Evolutionary conservation across 2,797 vertebrate species (phyloP), one percentile per base, ranked within the genome.

Genomic region (Platalea minor): DNA sequence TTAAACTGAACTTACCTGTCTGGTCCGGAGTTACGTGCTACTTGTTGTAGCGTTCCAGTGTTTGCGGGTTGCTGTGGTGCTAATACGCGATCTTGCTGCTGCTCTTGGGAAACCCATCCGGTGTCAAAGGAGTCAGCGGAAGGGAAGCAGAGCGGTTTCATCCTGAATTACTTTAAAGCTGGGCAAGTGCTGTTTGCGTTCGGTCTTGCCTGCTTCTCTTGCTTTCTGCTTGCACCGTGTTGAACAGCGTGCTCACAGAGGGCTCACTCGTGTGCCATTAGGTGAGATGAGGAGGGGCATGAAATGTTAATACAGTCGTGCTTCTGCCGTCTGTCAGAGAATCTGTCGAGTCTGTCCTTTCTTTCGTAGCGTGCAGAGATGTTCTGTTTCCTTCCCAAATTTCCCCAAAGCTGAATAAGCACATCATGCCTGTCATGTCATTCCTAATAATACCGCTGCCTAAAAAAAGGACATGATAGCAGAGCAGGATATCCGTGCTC

Each of bases 381-480:
- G 51, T 77, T 88, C 54, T 70, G 35, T 84, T 96, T 94, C 63
- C 83, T 91, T 89, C 78, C 45, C 54, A 93, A 89, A 82, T 10
- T 7, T 81, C 59, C 69, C 73, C 33, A 64, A 84, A 88, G 85
- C 91, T 91, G 89, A 96, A 92, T 78, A 93, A 96, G 90, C 91
- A 91, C 88, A 89, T 92, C n/a, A 8, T 54, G 85, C 79, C 57
- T 89, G 85, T 93, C 72, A 12, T 78, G 85, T 96, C 72, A 43
- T 57, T 91, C 82, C 89, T 94, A 88, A 91, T 93, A 93, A 88
- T 53, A 63, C 70, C 3, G 6, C 60, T 88, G 68, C 72, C 87
- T 93, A 77, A 80, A 91, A 84, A 93, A 60, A 82, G 77, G 50
- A 37, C 65, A 6, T n/a, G 87, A 56, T 28, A 68, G 57, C 56